Evolutionary conservation across 2,888 invertebrate species (phyloP).

Genomic region (Neelides folsomi): DNA sequence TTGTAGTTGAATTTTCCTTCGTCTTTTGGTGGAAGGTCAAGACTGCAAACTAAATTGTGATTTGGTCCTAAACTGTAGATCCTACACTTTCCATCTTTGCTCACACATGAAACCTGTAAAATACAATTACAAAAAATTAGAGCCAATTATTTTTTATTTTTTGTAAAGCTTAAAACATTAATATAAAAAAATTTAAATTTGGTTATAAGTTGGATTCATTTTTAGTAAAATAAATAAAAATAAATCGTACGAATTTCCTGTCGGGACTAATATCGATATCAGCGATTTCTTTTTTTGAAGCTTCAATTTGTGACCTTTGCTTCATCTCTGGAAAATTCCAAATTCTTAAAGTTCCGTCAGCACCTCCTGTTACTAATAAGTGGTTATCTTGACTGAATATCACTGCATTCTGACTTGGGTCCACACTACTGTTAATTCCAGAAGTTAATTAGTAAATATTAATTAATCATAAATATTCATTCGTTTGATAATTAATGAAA

Average conservation of each 20-base stretch:
- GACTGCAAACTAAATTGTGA: constrained; percentile 48
- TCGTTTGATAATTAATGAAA: constrained; percentile 4
- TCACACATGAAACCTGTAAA: constrained; percentile 59
- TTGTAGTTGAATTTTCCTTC: constrained; percentile 69
- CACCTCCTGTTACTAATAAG: constrained; percentile 79
- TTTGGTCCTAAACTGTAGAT: constrained; percentile 59
- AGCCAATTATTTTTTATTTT: too few relatives aligned
- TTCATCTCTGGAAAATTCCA: constrained; percentile 79
- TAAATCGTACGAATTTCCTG: constrained; percentile 42
- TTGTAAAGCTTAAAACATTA: too few relatives aligned
- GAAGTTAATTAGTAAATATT: not conserved
- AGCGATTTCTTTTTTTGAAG: constrained; percentile 82
- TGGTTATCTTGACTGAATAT: constrained; percentile 61
- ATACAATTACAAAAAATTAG: constrained; percentile 1
- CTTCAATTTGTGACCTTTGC: constrained; percentile 54
- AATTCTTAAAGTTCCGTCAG: constrained; percentile 70
- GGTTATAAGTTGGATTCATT: too few relatives aligned
- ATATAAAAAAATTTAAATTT: too few relatives aligned
- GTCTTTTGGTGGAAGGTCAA: constrained; percentile 62
- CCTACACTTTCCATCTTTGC: constrained; percentile 70
- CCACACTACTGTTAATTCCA: constrained; percentile 42
- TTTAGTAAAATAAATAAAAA: constrained; percentile 1
- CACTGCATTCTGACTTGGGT: constrained; percentile 76
- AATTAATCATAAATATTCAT: constrained; percentile 4
- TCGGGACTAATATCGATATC: constrained; percentile 81